Conservation (phyloP, 2,113 vertebrate genomes). For the Anas platyrhynchos region DNA sequence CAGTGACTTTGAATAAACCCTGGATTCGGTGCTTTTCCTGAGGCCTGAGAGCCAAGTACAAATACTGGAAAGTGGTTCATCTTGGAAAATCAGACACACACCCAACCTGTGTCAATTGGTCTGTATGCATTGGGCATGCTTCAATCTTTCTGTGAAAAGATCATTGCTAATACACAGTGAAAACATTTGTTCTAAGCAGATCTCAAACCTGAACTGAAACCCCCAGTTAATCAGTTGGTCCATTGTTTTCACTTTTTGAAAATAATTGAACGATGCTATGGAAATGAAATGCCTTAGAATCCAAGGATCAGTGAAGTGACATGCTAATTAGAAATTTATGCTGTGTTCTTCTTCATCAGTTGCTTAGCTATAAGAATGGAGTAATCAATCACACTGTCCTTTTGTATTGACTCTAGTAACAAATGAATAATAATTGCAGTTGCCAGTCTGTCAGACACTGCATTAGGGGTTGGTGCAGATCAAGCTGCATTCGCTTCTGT, state of each 20-base stretch:
- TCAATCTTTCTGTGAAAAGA: neutral
- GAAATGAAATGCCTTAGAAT: neutral
- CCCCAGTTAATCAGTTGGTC: neutral
- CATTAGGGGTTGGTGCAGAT: neutral
- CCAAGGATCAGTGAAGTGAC: neutral
- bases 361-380: slow-evolving; percentile 10
- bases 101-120: neutral
- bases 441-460: slow-evolving; percentile 40
- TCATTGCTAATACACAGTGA: neutral
- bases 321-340: neutral
- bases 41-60: neutral
- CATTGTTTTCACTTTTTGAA: neutral
- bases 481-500: neutral
- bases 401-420: neutral
- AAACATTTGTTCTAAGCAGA: neutral
- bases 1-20: neutral
- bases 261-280: neutral
- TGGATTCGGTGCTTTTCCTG: neutral
- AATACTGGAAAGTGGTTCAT: neutral
- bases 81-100: neutral
- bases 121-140: neutral
- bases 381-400: slow-evolving; percentile 5
- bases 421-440: slow-evolving; percentile 12
- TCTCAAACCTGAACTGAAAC: neutral
- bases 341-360: neutral